Percentiles rank a stretch among this genome's conserved stretches.
Evolutionary conservation across 2,888 invertebrate genomes (phyloP).

Genomic region (Rhyacophila evoluta): DNA sequence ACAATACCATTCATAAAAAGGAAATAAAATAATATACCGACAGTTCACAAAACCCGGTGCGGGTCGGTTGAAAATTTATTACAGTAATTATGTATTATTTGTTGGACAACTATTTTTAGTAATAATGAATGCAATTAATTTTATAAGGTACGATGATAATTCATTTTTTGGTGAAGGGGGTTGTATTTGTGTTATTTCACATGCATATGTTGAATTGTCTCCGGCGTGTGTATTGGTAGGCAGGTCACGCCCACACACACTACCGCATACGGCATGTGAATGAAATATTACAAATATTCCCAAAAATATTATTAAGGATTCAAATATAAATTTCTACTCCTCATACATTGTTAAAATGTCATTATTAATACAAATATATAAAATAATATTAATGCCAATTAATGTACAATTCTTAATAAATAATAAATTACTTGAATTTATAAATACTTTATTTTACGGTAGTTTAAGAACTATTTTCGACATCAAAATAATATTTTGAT

Average conservation of each 20-base stretch:
- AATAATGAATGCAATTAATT: conserved; percentile 38
- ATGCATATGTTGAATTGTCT: background rate
- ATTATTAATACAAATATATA: too few species aligned
- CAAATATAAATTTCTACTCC: too few species aligned
- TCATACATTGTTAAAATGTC: too few species aligned
- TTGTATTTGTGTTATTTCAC: conserved; percentile 8
- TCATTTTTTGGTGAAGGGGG: conserved; percentile 32
- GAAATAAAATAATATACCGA: background rate
- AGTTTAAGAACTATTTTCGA: too few species aligned
- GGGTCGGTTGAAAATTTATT: conserved; percentile 17
- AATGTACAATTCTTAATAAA: too few species aligned
- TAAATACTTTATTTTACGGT: too few species aligned
- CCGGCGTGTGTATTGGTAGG: background rate
- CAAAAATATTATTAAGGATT: too few species aligned
- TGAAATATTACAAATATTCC: background rate
- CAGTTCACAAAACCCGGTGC: too few species aligned
- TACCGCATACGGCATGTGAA: background rate
- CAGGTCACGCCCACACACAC: conserved; percentile 1
- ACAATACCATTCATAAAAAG: background rate
- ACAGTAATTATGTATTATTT: conserved; percentile 7
- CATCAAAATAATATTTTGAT: too few species aligned
- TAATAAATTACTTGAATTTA: too few species aligned
- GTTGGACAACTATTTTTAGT: conserved; percentile 27
- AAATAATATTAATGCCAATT: too few species aligned
- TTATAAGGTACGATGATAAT: conserved; percentile 32